Base-by-base conservation (phyloP, 2,888 invertebrate genomes). In the Bugula neritina region DNA sequence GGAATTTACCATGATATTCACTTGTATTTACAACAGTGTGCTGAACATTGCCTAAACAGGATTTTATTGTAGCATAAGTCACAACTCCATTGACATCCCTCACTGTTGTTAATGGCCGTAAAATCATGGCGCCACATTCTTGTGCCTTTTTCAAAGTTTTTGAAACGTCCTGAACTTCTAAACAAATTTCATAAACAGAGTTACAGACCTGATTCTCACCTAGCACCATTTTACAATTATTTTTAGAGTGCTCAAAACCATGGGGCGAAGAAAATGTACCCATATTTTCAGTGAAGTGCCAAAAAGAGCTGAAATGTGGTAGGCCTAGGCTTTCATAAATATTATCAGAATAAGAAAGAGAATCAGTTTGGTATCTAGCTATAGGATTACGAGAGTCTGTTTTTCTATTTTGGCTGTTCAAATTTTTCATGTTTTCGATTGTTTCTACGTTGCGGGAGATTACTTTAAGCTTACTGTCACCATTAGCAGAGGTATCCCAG, bases 21-120 rank as follows among this genome's bases (percentile, higher is more conserved):
- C 73, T 74, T 69, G 80, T 81, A 73, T 86, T 79, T n/a, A 86
- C 75, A 1, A 86, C 74, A 0, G 86, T 85, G 74, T 86, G 86
- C 23, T 84, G 77, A 3, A 86, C 81, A 76, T 86, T 85, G 0
- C 85, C 86, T 70, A 84, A 80, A 74, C 82, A 80, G 10, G 86
- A 85, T 71, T 80, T 79, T 2, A 86, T 78, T 1, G 82, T 78
- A 1, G 85, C 83, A 73, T 80, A 79, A 10, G 77, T 77, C 1
- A 86, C 79, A 0, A 74, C 72, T 2, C 85, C 86, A 71, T 78
- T 43, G 13, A 74, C 69, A 74, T 83, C 82, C 1, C 71, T 70
- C 27, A 82, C 72, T 23, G 74, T 76, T 25, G 74, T 74, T 2
- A 80, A 74, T 21, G 79, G 77, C 72, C 79, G 79, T 27, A 84